These are phyloP conservation scores for Adineta ricciae DNA, from an alignment of 2,888 invertebrate species.

Conservation along the genomic window DNA sequence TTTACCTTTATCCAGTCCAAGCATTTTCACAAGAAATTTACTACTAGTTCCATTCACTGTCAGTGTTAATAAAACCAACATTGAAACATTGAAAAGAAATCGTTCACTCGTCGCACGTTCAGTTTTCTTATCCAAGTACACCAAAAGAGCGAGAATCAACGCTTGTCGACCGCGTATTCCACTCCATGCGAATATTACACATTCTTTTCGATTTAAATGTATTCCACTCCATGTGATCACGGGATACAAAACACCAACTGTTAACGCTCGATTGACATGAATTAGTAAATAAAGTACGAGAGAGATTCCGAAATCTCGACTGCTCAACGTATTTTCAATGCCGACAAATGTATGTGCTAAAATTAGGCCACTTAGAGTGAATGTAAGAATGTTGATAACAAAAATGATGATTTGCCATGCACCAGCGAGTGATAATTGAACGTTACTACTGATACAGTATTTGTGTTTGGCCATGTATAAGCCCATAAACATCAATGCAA, in stretches of 20 bases:
- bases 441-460: slow-evolving; percentile 6
- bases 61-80: neutral
- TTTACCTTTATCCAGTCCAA: neutral
- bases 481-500: neutral
- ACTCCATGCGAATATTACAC: slow-evolving; percentile 6
- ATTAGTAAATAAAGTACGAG: slow-evolving; percentile 1
- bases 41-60: neutral
- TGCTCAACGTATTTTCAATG: neutral
- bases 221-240: slow-evolving; percentile 8
- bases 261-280: neutral
- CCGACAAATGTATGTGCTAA: slow-evolving; percentile 10
- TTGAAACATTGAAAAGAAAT: slow-evolving; percentile 8
- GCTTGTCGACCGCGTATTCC: neutral
- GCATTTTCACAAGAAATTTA: neutral
- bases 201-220: slow-evolving; percentile 1
- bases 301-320: neutral
- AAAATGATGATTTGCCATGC: neutral
- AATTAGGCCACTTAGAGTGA: neutral
- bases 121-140: neutral
- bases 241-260: neutral
- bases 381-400: neutral
- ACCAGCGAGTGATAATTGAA: neutral
- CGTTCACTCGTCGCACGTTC: neutral
- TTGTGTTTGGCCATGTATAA: neutral
- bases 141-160: neutral